These are phyloP conservation scores for Acronicta psi DNA, from an alignment of 2,888 invertebrate genomes.

Conservation along the genomic window DNA sequence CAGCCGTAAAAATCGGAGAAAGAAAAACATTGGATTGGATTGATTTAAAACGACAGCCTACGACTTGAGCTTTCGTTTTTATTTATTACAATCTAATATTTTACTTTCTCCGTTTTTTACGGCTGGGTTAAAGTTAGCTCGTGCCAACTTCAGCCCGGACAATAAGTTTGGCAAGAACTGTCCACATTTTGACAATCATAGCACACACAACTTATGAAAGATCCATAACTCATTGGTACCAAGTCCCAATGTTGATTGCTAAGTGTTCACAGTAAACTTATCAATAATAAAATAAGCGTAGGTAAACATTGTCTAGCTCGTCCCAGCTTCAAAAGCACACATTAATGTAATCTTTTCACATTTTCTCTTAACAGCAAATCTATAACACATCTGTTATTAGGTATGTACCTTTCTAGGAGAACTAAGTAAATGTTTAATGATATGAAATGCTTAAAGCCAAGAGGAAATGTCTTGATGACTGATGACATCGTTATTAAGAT, in stretches of 20 bases:
- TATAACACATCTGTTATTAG: conserved; percentile 28
- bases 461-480: conserved; percentile 45
- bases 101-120: too few relatives aligned
- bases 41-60: too few relatives aligned
- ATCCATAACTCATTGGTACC: background rate
- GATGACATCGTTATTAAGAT: conserved; percentile 21
- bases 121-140: too few relatives aligned
- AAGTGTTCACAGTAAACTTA: conserved; percentile 30
- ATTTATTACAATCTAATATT: too few relatives aligned
- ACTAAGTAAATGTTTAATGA: conserved; percentile 53
- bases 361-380: conserved; percentile 39
- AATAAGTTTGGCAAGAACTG: too few relatives aligned
- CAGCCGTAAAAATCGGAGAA: too few relatives aligned
- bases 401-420: conserved; percentile 38
- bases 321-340: conserved; percentile 43
- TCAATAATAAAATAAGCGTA: conserved; percentile 46
- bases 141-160: too few relatives aligned
- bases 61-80: too few relatives aligned
- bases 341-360: conserved; percentile 44
- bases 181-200: too few relatives aligned
- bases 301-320: conserved; percentile 24
- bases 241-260: conserved; percentile 13
- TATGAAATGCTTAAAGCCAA: conserved; percentile 57
- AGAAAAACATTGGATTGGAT: too few relatives aligned
- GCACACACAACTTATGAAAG: too few relatives aligned